Percentiles rank a stretch among this genome's conserved stretches.
These are phyloP conservation scores for Trissolcus brochymenae DNA, from an alignment of 2,888 invertebrate genomes.

Conservation along the genomic window DNA sequence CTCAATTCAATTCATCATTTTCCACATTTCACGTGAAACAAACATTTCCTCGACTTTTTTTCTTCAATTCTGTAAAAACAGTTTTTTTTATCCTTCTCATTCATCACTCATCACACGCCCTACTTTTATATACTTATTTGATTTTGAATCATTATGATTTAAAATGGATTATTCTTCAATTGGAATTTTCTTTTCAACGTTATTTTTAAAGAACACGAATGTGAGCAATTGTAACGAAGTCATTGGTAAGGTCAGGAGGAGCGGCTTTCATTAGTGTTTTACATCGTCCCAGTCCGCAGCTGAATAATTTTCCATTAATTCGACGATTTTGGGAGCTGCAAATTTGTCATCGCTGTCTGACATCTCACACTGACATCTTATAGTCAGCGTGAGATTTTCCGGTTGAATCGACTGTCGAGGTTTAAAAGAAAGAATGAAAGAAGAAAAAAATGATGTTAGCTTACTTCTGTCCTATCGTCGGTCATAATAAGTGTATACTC, in stretches of 20 bases:
- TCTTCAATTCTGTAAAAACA: no score
- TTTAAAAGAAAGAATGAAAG: no score
- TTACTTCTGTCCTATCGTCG: conserved; percentile 16
- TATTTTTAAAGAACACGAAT: no score
- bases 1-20: background rate
- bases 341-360: conserved; percentile 23
- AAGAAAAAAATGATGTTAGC: conserved; percentile 17
- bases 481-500: conserved; percentile 19
- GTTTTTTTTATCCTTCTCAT: no score
- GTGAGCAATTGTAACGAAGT: conserved; percentile 13
- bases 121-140: no score
- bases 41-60: no score
- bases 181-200: no score
- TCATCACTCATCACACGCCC: no score
- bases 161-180: no score
- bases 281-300: conserved; percentile 19
- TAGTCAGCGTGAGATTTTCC: conserved; percentile 27
- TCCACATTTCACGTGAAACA: background rate
- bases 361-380: no score
- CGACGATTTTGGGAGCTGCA: conserved; percentile 16
- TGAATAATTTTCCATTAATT: conserved; percentile 40
- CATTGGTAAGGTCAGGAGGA: background rate
- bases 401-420: conserved; percentile 7
- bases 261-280: conserved; percentile 27
- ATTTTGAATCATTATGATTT: no score